These are phyloP conservation scores for Temnopleurus reevesii DNA, from an alignment of 53 echinoderm and acorn worm genomes.

Conservation along the genomic window DNA sequence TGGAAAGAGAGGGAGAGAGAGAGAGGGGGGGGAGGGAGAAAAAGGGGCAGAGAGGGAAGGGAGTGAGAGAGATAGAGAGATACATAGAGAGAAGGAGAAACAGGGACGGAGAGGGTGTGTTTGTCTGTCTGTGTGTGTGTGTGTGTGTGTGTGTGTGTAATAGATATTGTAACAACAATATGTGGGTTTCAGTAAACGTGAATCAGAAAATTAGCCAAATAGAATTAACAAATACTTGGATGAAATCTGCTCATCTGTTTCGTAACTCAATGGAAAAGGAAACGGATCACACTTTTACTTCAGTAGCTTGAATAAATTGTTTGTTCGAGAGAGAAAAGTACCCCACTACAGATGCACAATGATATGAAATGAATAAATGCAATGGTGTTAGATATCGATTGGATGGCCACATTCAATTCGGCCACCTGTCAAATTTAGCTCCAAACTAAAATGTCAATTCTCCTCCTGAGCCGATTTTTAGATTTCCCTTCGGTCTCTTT, in stretches of 20 bases:
- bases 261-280: too few species aligned
- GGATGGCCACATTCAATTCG: not conserved
- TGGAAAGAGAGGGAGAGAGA: not conserved
- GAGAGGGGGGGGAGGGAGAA: not conserved
- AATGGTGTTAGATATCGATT: not conserved
- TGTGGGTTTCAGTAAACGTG: too few species aligned
- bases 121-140: not conserved
- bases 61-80: not conserved
- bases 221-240: too few species aligned
- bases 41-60: not conserved
- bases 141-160: not conserved
- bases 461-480: not conserved
- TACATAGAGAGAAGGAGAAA: not conserved
- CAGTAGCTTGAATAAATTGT: too few species aligned
- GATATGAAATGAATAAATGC: constrained; percentile 13
- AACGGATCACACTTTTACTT: too few species aligned
- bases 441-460: constrained; percentile 20
- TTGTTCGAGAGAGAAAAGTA: too few species aligned
- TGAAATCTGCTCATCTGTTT: too few species aligned
- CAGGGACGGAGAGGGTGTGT: not conserved
- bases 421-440: constrained; percentile 3
- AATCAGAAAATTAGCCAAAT: too few species aligned
- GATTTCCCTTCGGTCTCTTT: constrained; percentile 11
- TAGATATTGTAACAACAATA: not conserved
- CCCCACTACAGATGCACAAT: too few species aligned